Evolutionary conservation across 2,113 vertebrate genomes (phyloP).

Genomic region (Calonectris borealis): DNA sequence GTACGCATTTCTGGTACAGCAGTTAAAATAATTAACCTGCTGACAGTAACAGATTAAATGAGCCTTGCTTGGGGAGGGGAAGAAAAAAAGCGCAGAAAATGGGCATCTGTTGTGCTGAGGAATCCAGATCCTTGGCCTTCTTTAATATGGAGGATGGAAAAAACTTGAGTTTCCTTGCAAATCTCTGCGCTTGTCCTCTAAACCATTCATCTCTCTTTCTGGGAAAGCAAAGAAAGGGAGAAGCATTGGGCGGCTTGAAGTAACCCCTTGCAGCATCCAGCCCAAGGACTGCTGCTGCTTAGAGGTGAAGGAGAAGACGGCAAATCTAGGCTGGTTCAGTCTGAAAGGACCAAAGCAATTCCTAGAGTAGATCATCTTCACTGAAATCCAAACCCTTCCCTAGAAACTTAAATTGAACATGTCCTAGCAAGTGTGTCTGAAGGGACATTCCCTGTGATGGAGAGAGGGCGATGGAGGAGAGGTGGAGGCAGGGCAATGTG

Average conservation of each 20-base stretch:
- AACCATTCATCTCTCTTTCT: background rate
- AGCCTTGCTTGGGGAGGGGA: background rate
- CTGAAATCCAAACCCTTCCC: background rate
- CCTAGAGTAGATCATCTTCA: background rate
- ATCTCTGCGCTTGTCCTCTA: background rate
- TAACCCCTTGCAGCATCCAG: background rate
- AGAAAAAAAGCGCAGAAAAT: background rate
- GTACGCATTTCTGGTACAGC: slow-evolving; percentile 56
- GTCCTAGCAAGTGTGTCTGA: background rate
- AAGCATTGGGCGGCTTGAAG: background rate
- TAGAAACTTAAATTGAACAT: background rate
- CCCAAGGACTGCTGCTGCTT: background rate
- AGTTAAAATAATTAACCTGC: slow-evolving; percentile 65
- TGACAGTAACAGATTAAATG: background rate
- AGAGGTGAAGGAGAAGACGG: background rate
- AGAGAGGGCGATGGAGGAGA: background rate
- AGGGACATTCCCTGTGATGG: background rate
- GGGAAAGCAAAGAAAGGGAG: background rate
- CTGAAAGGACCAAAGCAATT: background rate
- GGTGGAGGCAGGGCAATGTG: background rate
- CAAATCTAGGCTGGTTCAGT: background rate
- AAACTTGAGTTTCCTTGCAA: background rate
- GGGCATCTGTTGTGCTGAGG: background rate
- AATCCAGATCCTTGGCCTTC: background rate
- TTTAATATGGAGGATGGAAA: background rate